Conservation (phyloP, 2,888 invertebrate species). For the Drosophila mettleri region DNA sequence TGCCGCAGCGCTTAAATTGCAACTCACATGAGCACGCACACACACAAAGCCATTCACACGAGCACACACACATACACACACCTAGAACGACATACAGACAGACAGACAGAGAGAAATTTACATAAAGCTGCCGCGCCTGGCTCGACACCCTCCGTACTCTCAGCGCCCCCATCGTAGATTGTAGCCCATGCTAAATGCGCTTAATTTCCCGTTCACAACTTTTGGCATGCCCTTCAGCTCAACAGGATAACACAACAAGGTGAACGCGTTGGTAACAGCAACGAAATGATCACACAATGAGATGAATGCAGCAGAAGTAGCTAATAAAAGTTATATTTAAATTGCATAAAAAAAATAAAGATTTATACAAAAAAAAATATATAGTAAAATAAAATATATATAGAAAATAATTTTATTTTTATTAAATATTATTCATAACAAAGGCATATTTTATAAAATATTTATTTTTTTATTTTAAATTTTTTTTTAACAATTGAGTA, state of each 20-base stretch:
- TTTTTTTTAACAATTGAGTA: no score
- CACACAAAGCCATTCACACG: constrained; percentile 24
- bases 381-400: no score
- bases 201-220: constrained; percentile 72
- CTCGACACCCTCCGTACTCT: background rate
- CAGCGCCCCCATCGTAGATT: constrained; percentile 11
- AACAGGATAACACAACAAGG: background rate
- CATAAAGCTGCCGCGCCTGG: constrained; percentile 38
- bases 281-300: no score
- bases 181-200: constrained; percentile 60
- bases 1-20: constrained; percentile 71
- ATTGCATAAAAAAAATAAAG: no score
- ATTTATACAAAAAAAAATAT: no score
- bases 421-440: no score
- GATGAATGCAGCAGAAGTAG: no score
- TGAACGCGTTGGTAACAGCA: background rate
- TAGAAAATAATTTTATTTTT: no score
- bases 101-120: constrained; percentile 48
- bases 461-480: no score
- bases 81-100: constrained; percentile 33
- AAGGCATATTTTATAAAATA: no score
- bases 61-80: background rate
- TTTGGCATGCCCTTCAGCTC: constrained; percentile 27
- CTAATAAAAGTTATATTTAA: no score
- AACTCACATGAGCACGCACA: constrained; percentile 44